phyloP scores from a whole-genome alignment of 2,113 vertebrate species.

The Platysteira castanea region DNA sequence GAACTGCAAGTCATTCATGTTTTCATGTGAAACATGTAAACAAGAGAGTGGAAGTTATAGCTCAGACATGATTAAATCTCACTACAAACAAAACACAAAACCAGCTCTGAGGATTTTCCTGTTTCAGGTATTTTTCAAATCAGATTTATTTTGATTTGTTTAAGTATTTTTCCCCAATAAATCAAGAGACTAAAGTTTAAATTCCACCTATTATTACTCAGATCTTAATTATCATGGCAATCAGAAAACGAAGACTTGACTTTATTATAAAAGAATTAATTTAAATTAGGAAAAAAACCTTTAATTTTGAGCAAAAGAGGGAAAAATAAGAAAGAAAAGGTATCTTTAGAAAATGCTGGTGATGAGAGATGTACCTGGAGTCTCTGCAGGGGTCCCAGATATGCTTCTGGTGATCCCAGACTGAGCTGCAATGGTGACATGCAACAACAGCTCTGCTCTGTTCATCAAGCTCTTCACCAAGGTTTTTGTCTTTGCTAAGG shows the following conservation, averaged over 20 bases:
- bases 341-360: not conserved
- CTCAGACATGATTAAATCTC: not conserved
- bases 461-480: conserved; percentile 96
- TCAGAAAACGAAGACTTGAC: not conserved
- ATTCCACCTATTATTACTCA: not conserved
- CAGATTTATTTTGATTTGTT: not conserved
- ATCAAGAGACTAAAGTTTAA: not conserved
- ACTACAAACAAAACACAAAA: not conserved
- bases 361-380: conserved; percentile 77
- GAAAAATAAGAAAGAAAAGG: not conserved
- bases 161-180: not conserved
- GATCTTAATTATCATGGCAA: not conserved
- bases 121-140: not conserved
- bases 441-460: conserved; percentile 90
- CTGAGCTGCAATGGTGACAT: conserved; percentile 96
- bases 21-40: not conserved
- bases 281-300: not conserved
- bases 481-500: conserved; percentile 88
- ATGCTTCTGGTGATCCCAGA: conserved; percentile 85
- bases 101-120: not conserved
- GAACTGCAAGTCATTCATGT: not conserved
- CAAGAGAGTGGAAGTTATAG: not conserved
- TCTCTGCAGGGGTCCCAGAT: conserved; percentile 87
- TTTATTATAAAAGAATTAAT: not conserved
- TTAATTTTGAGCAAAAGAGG: not conserved